Conservation (phyloP, 1,140 invertebrate genomes). For the Stenopsyche tienmushanensis region DNA sequence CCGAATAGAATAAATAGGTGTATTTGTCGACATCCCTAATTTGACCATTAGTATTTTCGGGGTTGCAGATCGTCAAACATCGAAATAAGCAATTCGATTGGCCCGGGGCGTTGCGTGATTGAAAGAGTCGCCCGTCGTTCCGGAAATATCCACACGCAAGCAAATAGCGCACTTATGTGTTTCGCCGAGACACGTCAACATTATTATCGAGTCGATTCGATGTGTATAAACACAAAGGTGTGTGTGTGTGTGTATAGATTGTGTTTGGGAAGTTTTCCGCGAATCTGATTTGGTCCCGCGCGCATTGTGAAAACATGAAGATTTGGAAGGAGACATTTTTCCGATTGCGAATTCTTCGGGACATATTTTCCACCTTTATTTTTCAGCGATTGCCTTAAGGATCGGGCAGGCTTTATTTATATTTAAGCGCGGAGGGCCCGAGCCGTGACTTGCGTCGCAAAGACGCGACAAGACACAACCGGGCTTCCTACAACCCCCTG, state of each 20-base stretch:
- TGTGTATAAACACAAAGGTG: background rate
- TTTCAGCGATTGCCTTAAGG: constrained; percentile 37
- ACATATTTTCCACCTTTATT: constrained; percentile 40
- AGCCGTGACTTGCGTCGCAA: constrained; percentile 33
- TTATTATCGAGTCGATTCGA: background rate
- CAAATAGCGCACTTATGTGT: background rate
- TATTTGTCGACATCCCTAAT: too few species aligned
- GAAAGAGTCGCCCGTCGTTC: background rate
- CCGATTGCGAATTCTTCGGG: constrained; percentile 13
- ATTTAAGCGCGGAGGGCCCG: constrained; percentile 35
- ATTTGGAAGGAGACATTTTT: constrained; percentile 16
- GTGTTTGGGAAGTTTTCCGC: constrained; percentile 18
- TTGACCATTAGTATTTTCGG: too few species aligned
- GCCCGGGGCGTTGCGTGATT: background rate
- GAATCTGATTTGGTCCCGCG: constrained; percentile 17
- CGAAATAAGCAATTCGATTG: too few species aligned
- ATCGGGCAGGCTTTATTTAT: constrained; percentile 39
- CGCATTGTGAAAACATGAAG: constrained; percentile 15
- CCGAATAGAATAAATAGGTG: too few species aligned
- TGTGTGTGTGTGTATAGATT: background rate
- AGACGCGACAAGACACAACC: background rate
- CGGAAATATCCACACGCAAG: background rate
- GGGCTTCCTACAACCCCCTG: background rate
- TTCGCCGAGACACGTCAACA: background rate
- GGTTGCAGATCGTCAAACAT: too few species aligned